Base-by-base conservation (phyloP, 30 jellyfish, hydroid and myxozoan species). In the Rhopilema esculentum region DNA sequence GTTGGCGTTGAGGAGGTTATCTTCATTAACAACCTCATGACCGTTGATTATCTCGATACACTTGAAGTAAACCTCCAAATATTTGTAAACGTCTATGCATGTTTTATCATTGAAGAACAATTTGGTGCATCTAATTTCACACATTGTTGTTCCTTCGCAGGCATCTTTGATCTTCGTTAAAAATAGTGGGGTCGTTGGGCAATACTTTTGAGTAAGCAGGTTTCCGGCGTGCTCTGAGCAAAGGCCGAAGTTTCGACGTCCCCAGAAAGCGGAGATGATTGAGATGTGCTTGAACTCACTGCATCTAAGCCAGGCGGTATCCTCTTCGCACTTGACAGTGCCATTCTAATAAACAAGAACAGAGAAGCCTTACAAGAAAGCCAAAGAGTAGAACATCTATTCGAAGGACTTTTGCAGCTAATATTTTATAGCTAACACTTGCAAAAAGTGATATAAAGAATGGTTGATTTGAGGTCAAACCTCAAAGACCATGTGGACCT, bases 101-200 rank as follows among this genome's bases (percentile, higher is more conserved):
- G 98, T 91, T 68, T 96, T 88, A 82, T 96, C 99, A 97, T 96
- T 92, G 95, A 96, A 96, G 94, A 96, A 96, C 93, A 91, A 92
- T 78, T 96, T 96, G 86, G 99, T 96, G 95, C 99, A 96, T 79
- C 99, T 83, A 68, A 96, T 72, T 79, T 96, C 99, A 77, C 99
- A 96, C 99, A 96, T 96, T 86, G 99, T 96, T 49, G 99, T 96
- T 33, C 99, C 99, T 88, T 96, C 99, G 67, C 99, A 96, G 50
- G 99, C 97, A 71, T 96, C 99, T 84, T 96, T 96, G 68, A 96
- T 93, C 91, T 96, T 96, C 74, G 99, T 96, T 81, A 96, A 81
- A 80, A 96, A 96, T 66, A 96, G 75, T 23, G 99, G 98, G 30
- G 97, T 91, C 52, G 99, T 96, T 53, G 99, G 99, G 91, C 99